Percentiles rank a stretch among this genome's conserved stretches.
These are phyloP conservation scores for Archips xylosteana DNA, from an alignment of 2,888 invertebrate species.

Conservation along the genomic window DNA sequence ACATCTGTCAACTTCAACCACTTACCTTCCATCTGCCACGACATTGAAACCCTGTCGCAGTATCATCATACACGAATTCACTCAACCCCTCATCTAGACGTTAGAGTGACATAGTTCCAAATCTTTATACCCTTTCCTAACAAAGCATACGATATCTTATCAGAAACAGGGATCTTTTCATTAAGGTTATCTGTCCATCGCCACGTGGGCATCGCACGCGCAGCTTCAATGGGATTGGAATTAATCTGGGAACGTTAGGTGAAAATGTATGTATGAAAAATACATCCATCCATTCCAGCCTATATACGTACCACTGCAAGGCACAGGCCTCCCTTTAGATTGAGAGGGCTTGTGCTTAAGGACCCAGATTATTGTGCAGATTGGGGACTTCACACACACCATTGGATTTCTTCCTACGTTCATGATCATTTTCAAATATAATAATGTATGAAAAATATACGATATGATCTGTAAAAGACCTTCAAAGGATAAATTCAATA, in stretches of 20 bases:
- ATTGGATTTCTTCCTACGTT: no score
- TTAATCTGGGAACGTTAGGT: constrained; percentile 34
- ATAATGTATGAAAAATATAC: no score
- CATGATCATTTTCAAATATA: no score
- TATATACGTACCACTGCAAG: no score
- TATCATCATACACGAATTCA: not conserved
- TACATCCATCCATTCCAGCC: not conserved
- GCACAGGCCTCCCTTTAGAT: no score
- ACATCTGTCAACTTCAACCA: not conserved
- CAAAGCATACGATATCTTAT: constrained; percentile 51
- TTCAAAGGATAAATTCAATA: no score
- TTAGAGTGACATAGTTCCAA: not conserved
- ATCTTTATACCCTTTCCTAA: not conserved
- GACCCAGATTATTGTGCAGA: no score
- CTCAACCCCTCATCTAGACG: not conserved
- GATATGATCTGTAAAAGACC: no score
- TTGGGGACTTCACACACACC: no score
- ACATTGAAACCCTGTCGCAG: not conserved
- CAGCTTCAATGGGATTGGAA: constrained; percentile 28
- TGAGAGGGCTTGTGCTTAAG: no score
- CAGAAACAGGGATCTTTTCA: constrained; percentile 76
- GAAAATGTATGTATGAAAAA: constrained; percentile 8
- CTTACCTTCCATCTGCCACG: constrained; percentile 53
- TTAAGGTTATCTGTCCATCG: constrained; percentile 75
- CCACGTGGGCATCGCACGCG: constrained; percentile 61